Percentiles rank a stretch among this genome's conserved stretches.
phyloP scores from a whole-genome alignment of 2,797 vertebrate species.

The Pagetopsis macropterus region DNA sequence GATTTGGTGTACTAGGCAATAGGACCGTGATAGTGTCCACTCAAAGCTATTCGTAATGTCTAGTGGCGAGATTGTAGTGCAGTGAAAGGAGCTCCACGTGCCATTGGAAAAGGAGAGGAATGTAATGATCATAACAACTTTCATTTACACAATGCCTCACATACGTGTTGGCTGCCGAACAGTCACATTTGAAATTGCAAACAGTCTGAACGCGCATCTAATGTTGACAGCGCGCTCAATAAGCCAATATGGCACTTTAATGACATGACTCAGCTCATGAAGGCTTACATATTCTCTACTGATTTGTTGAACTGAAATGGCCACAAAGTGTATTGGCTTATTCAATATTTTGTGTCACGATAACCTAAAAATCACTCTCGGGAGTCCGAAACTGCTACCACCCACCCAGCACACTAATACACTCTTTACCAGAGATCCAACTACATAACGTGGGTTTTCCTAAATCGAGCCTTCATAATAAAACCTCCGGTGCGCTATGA shows the following conservation, averaged over 20 bases:
- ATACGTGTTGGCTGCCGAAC: conserved; percentile 5
- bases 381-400: conserved; percentile 33
- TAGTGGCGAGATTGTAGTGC: conserved; percentile 14
- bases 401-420: conserved; percentile 26
- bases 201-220: conserved; percentile 7
- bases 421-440: conserved; percentile 28
- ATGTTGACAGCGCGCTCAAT: neutral
- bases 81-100: conserved; percentile 11
- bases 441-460: conserved; percentile 10
- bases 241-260: conserved; percentile 34
- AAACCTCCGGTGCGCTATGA: conserved; percentile 39
- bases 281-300: conserved; percentile 10
- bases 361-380: conserved; percentile 37
- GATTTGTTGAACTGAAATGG: conserved; percentile 8
- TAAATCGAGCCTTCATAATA: conserved; percentile 33
- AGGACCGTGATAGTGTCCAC: neutral
- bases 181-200: conserved; percentile 16
- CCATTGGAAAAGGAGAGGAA: neutral
- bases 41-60: conserved; percentile 33
- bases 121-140: conserved; percentile 12
- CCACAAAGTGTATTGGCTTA: conserved; percentile 11
- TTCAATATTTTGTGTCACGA: conserved; percentile 21
- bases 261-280: neutral
- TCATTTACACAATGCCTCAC: conserved; percentile 13
- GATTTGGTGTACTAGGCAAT: conserved; percentile 42